Evolutionary conservation across 2,797 vertebrate species (phyloP).

Genomic region (Melanitta fusca): DNA sequence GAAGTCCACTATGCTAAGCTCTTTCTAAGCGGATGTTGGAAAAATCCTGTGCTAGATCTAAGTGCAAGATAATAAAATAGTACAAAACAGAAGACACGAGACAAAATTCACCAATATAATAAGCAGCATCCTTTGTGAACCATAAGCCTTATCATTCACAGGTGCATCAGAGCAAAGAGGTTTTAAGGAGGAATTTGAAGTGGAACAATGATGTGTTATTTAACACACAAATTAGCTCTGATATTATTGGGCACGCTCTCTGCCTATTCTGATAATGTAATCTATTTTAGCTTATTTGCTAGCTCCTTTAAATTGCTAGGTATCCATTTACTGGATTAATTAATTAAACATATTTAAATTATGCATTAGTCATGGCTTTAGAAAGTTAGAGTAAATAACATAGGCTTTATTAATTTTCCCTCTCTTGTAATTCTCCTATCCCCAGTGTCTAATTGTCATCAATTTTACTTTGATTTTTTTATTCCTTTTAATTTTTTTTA

Average conservation of each 20-base stretch:
- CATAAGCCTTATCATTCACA: not conserved
- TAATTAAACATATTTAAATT: conserved; percentile 66
- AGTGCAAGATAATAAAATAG: not conserved
- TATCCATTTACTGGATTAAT: conserved; percentile 65
- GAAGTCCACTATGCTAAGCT: not conserved
- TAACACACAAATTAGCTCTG: conserved; percentile 54
- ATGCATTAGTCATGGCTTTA: conserved; percentile 59
- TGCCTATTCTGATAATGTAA: conserved; percentile 46
- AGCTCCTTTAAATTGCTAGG: conserved; percentile 54
- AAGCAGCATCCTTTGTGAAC: not conserved
- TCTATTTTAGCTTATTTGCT: conserved; percentile 52
- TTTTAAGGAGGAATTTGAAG: conserved; percentile 42
- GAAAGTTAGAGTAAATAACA: conserved; percentile 58
- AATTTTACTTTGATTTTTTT: not conserved
- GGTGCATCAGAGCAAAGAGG: conserved; percentile 35
- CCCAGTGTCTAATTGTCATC: conserved; percentile 23
- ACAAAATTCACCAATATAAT: not conserved
- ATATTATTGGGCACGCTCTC: conserved; percentile 27
- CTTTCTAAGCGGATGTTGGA: not conserved
- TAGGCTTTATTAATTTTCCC: conserved; percentile 30
- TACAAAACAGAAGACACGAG: not conserved
- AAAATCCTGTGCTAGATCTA: not conserved
- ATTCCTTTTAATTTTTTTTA: not conserved
- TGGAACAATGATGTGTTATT: conserved; percentile 37
- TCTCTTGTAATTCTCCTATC: conserved; percentile 26